These are phyloP conservation scores for Falcunculus frontatus DNA, from an alignment of 2,113 vertebrate genomes.

Conservation along the genomic window DNA sequence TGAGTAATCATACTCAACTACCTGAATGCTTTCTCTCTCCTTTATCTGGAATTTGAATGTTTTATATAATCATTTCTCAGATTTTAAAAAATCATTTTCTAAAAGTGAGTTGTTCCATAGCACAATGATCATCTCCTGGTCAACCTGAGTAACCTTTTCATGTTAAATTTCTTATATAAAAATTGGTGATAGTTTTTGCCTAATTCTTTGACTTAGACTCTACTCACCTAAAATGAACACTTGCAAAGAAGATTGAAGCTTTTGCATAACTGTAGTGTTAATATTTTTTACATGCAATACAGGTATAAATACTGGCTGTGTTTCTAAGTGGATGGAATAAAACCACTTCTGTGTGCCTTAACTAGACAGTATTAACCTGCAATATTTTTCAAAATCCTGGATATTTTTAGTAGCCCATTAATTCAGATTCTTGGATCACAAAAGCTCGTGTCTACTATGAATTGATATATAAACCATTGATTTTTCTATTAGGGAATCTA, in stretches of 20 bases:
- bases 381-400: not conserved
- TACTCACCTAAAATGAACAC: not conserved
- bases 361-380: not conserved
- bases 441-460: not conserved
- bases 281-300: not conserved
- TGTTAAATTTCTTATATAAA: not conserved
- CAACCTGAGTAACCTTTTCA: not conserved
- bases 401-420: not conserved
- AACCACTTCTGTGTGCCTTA: not conserved
- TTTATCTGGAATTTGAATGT: not conserved
- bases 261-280: not conserved
- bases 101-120: not conserved
- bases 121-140: not conserved
- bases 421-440: not conserved
- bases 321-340: not conserved
- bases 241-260: not conserved
- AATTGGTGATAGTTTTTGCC: not conserved
- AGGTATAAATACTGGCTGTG: not conserved
- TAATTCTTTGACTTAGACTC: not conserved
- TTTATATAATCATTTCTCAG: not conserved
- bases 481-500: not conserved
- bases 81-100: not conserved
- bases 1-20: constrained; percentile 58
- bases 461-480: not conserved
- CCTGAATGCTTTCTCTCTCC: not conserved